Evolutionary conservation across 2,113 vertebrate species (phyloP), one percentile per base, ranked within the genome.

Genomic region (Corythornis cristatus): DNA sequence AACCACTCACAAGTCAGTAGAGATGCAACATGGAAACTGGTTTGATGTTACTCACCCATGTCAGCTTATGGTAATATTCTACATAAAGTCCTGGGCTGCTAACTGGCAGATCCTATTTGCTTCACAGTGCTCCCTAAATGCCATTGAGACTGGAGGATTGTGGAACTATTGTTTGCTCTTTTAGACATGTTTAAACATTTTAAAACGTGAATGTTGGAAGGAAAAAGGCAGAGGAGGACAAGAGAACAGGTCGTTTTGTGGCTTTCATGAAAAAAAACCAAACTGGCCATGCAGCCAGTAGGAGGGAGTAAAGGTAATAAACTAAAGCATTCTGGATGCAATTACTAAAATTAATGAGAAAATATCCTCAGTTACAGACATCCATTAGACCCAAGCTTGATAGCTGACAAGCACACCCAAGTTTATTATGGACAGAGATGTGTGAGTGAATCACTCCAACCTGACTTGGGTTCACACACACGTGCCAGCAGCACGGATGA

Each of bases 401-500:
- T 67, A 62, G 43, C 57, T 85, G 42, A 79, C 4, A 21, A 87
- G 61, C 57, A 51, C 1, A 1, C 33, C 35, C 26, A 45, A 83
- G 45, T 64, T 90, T 68, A 35, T 64, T 57, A 43, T 0, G 4
- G 64, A 26, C 12, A 77, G 33, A 70, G 48, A 18, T 13, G 8
- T 20, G 4, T 42, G 17, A 66, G 23, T 50, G 65, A 43, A 53
- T 13, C 20, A 62, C 75, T 78, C 7, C 16, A 61, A 70, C 26
- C 28, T 6, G 0, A 22, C 43, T 81, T 2, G 2, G 42, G 42
- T 62, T 77, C 21, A 25, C n/a, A 13, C 23, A 65, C 3, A 2
- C 0, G 1, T 17, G 54, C 54, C 1, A 3, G 14, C 58, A 35
- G 40, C 48, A 51, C 1, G 2, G 78, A 51, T 1, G 7, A 23